These are phyloP conservation scores for Clarias macrocephalus DNA, from an alignment of 2,113 vertebrate species.

Conservation along the genomic window DNA sequence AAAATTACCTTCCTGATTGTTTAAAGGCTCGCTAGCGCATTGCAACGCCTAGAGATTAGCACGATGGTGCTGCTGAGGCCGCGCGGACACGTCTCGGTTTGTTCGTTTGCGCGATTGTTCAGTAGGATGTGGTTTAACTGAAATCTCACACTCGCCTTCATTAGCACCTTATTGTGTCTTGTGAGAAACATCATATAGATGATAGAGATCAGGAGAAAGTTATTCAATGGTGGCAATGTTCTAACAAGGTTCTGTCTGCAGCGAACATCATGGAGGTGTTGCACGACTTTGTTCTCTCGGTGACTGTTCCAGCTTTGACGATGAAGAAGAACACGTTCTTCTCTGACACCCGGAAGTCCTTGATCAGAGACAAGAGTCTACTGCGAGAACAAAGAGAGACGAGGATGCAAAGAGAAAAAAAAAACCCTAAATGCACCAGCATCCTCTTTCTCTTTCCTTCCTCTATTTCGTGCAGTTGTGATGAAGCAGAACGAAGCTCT, in stretches of 20 bases:
- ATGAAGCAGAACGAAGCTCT: not conserved
- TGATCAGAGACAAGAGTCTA: too few species aligned
- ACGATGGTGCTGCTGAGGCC: not conserved
- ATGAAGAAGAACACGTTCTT: not conserved
- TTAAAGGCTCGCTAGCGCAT: not conserved
- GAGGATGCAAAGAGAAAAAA: constrained; percentile 58
- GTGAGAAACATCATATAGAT: not conserved
- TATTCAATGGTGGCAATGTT: not conserved
- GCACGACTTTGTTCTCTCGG: not conserved
- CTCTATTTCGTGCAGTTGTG: constrained; percentile 41
- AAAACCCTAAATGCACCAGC: not conserved
- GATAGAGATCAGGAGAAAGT: not conserved
- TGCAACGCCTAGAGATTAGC: not conserved
- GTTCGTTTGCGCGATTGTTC: constrained; percentile 34
- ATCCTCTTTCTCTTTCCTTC: constrained; percentile 58
- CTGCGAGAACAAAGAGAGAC: constrained; percentile 52
- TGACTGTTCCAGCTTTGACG: not conserved
- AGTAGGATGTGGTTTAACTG: constrained; percentile 69
- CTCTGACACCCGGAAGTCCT: not conserved
- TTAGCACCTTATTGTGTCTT: not conserved
- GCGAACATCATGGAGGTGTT: not conserved
- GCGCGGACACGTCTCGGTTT: not conserved
- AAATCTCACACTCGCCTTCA: constrained; percentile 20
- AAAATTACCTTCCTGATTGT: not conserved
- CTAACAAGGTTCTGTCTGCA: not conserved